Percentiles rank a stretch among this genome's conserved stretches.
Conservation (phyloP, 2,888 invertebrate species). For the Mystacides longicornis region DNA sequence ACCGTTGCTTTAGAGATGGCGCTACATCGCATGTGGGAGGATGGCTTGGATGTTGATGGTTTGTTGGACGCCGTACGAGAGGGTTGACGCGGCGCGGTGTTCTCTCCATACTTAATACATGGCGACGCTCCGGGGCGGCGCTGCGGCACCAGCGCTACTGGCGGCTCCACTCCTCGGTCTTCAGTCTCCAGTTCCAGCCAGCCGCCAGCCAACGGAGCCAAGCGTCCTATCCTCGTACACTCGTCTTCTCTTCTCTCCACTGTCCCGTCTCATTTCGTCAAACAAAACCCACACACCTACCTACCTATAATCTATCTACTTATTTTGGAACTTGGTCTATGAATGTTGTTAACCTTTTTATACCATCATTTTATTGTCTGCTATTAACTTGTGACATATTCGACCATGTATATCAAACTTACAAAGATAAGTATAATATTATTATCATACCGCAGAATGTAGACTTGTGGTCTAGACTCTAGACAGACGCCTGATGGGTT, state of each 20-base stretch:
- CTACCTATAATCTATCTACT: no score
- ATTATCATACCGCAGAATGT: no score
- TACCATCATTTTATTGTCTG: no score
- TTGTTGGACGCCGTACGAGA: neutral
- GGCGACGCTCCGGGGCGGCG: slow-evolving; percentile 1
- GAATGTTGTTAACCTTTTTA: no score
- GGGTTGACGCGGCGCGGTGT: neutral
- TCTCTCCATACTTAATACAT: neutral
- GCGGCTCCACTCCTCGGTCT: neutral
- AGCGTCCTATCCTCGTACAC: neutral
- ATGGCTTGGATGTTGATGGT: neutral
- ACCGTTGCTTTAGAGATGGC: neutral
- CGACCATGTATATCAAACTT: no score
- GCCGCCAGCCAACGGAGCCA: neutral
- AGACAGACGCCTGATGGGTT: no score
- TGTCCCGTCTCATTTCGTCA: neutral
- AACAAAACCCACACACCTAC: neutral
- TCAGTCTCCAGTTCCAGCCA: neutral
- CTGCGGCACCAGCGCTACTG: neutral
- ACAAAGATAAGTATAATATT: no score
- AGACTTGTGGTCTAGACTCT: no score
- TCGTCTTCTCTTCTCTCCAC: neutral
- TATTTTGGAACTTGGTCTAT: no score
- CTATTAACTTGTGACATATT: no score
- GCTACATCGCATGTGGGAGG: neutral